Base-by-base conservation (phyloP, 1,140 invertebrate species). In the Cyphomyrmex costatus region DNA sequence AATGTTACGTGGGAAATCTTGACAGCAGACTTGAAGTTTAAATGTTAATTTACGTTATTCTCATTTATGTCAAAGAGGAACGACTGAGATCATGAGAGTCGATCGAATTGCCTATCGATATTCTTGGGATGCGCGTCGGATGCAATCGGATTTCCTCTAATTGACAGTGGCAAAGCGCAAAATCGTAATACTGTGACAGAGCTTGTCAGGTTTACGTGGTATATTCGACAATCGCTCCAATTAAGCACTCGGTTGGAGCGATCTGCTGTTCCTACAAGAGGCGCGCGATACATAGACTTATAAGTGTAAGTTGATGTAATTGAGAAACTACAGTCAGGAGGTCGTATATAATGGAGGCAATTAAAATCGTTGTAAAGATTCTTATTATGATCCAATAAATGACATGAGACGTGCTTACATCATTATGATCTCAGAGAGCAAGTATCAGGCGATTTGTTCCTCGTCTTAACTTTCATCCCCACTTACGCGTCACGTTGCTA, bases 151-250 rank as follows among this genome's bases (percentile, higher is more conserved):
- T 77, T 71, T 74, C n/a, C 33, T 53, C n/a, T 68, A 74, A 87
- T 76, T 83, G 87, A 88, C 86, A 88, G 70, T 21, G 70, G 74
- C 71, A 46, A 8, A 42, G 80, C 21, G 21, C 42, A 33, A 58
- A 68, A 66, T 65, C 73, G 77, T 56, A 79, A 79, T 71, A 74
- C 78, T 60, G 87, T 56, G 82, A 86, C 74, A 24, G 19, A 12
- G 10, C 51, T 74, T 56, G 68, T 88, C 83, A 56, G 46, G n/a
- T 68, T 80, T 74, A 80, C 27, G 49, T 46, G 14, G 21, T 85
- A 74, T 49, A 70, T 88, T 79, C 87, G 68, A 51, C 68, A 65
- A 88, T 89, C 87, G 74, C 51, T n/a, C 68, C 88, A 89, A 89
- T 89, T 89, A 89, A 89, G 58, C 71, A 42, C 73, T 73, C 21